Evolutionary conservation across 2,888 invertebrate genomes (phyloP), one percentile per base, ranked within the genome.

Genomic region (Hypercompe scribonia): DNA sequence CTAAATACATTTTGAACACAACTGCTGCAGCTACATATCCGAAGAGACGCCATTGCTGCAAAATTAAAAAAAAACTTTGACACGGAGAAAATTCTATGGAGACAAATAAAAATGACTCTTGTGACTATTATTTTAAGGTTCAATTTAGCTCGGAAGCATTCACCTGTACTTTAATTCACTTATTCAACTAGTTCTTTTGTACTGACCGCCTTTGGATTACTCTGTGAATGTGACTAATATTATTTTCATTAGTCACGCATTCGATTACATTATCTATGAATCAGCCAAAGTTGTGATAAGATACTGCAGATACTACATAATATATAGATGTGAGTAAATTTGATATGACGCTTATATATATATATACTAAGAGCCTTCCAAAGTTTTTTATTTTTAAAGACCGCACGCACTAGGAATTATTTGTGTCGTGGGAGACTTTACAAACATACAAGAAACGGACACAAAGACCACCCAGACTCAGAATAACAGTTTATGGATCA

Each of bases 1-100:
- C 95, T 68, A 97, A 96, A 81, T 97, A 97, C 78, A 97, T 92
- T 87, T 97, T 96, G 83, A 97, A 96, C 61, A 97, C 96, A 31
- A 96, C 96, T 1, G 97, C 97, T 0, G 97, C 97, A 0, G 98
- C 97, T 78, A 98, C 96, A 89, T 97, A 97, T 0, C 98, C 98
- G 88, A 98, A 97, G 3, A 98, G 89, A 72, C 98, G 96, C 97
- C 98, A 98, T 97, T 98, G 98, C 98, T 98, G 94, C 28, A 93
- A 93, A 83, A 68, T 76, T 36, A 65, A 54, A 39, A 66, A 68
- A 42, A 33, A 42, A 33, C 2, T 8, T 68, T 33, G 65, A 33
- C 28, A 58, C 42, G 15, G n/a, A 11, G 11, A n/a, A 28, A 8
- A 24, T 3, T 54, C n/a, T 54, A 2, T n/a, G 10, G 11, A n/a